Conservation (phyloP, 2,888 invertebrate genomes). For the Neoitamus cyanurus region DNA sequence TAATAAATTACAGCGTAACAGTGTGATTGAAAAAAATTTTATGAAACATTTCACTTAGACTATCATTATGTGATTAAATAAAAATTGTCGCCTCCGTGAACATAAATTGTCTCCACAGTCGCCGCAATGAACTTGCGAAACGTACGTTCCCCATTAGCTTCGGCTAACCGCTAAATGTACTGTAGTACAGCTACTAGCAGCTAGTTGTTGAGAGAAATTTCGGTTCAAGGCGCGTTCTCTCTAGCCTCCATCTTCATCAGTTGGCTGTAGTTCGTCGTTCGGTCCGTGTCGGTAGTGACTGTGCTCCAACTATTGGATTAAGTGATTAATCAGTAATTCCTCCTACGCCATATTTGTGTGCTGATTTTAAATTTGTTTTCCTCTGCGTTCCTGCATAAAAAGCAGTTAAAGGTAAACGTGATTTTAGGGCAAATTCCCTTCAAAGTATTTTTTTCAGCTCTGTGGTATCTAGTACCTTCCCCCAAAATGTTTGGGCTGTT, state of each 20-base stretch:
- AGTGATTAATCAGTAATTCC: background rate
- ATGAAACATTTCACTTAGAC: no score
- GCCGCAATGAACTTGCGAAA: no score
- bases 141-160: no score
- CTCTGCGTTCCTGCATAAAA: background rate
- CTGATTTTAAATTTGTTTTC: background rate
- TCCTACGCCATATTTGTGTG: background rate
- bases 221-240: background rate
- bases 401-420: background rate
- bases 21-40: no score
- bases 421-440: background rate
- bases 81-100: no score
- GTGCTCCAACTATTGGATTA: background rate
- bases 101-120: no score
- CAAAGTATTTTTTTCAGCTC: background rate
- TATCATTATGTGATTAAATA: no score
- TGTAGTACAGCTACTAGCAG: no score
- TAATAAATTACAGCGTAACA: no score
- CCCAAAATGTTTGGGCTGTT: background rate
- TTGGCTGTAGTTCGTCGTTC: background rate
- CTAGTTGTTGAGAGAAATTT: no score
- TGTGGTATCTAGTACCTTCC: background rate
- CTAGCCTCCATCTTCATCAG: background rate
- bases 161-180: no score
- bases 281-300: background rate